Evolutionary conservation across 2,797 vertebrate genomes (phyloP), one percentile per base, ranked within the genome.

Genomic region (Emydoidea blandingii): DNA sequence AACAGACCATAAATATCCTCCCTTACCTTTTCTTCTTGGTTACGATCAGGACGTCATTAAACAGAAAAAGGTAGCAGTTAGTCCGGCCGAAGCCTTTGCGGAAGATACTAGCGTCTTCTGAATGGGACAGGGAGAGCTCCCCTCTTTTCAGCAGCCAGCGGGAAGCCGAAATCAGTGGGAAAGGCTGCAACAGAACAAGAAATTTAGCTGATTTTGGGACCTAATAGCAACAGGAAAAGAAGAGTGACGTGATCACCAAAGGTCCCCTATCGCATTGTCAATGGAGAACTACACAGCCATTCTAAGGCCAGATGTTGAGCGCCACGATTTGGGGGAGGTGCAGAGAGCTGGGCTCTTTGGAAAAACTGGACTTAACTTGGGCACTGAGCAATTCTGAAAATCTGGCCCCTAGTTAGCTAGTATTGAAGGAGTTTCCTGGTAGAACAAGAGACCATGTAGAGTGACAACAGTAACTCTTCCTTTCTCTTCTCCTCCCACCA

Each of bases 81-180:
- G 98, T 98, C 79, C 98, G 98, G 96, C 99, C 98, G 76, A 99
- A 98, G 0, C 99, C 98, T 16, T 98, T 99, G 94, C 99, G 98
- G 96, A 99, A 99, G 68, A 99, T 98, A 25, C 99, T 99, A 0
- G 98, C 92, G 79, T 99, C 99, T 18, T 99, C 99, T 0, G 96
- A 87, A 14, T 89, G 92, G 93, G 96, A 97, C 92, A 99, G 78
- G 1, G 96, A 88, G 47, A 99, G 98, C 96, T 99, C 99, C 0
- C 99, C 99, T 0, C 99, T 98, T 96, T 99, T 99, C 97, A 98
- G 98, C 93, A 99, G 98, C 99, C 99, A 99, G 9, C 99, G 99
- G 0, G 99, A 99, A 0, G 98, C 97, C 0, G 99, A 99, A 90
- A 99, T 98, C 95, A 99, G 97, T 0, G 99, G 99, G 79, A 99